phyloP scores from a whole-genome alignment of 1,140 invertebrate species.

The Bombus vancouverensis region DNA sequence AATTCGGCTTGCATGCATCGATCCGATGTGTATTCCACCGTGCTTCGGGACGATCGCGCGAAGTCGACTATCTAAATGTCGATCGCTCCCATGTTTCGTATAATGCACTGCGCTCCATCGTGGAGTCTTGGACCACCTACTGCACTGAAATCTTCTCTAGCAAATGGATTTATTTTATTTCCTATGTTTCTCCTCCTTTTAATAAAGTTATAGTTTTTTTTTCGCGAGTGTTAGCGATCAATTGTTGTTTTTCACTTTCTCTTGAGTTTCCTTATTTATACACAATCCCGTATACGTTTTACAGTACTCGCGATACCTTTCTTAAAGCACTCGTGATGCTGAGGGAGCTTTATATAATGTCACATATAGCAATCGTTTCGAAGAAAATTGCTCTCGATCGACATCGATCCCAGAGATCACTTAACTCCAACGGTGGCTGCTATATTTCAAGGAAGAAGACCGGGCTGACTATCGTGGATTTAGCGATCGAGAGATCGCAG shows the following conservation, averaged over 20 bases:
- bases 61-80: neutral
- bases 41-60: neutral
- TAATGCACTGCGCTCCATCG: no score
- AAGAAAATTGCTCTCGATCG: neutral
- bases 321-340: neutral
- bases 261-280: no score
- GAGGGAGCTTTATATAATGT: no score
- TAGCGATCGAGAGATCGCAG: conserved; percentile 45
- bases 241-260: no score
- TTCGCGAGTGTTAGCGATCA: no score
- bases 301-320: neutral
- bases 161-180: no score
- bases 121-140: no score
- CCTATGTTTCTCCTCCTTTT: no score
- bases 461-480: conserved; percentile 30
- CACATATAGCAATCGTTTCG: neutral
- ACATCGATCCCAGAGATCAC: neutral
- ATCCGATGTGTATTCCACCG: neutral
- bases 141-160: no score
- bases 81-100: neutral
- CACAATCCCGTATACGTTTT: no score
- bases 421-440: neutral
- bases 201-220: no score
- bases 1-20: neutral
- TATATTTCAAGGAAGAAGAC: neutral